Evolutionary conservation across 1,140 invertebrate species (phyloP), one percentile per base, ranked within the genome.

Genomic region (Elysia chlorotica): DNA sequence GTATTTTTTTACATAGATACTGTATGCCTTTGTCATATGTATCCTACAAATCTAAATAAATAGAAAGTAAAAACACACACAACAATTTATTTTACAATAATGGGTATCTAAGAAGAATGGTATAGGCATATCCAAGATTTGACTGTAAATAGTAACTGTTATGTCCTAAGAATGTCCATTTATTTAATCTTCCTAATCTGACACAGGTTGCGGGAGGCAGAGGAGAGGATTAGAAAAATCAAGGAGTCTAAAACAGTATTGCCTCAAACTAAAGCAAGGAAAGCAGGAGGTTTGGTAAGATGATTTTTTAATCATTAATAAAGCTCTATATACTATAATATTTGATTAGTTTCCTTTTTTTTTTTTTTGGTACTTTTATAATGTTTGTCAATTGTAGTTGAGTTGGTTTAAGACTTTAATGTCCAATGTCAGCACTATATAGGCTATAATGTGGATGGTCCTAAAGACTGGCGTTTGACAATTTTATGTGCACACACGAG

Each of bases 281-380:
- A 63, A 63, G 54, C 63, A 48, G 69, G 69, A 41, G 69, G 69
- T 2, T 48, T 71, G 69, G 69, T 71, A 30, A 63, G 69, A n/a
- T n/a, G n/a, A n/a, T n/a, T n/a, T n/a, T n/a, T n/a, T n/a, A n/a
- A n/a, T n/a, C n/a, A n/a, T n/a, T n/a, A n/a, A n/a, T n/a, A n/a
- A n/a, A n/a, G n/a, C n/a, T n/a, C n/a, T n/a, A n/a, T n/a, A n/a
- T n/a, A n/a, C n/a, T n/a, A n/a, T n/a, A n/a, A n/a, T n/a, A n/a
- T n/a, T n/a, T n/a, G n/a, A n/a, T n/a, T n/a, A n/a, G n/a, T n/a
- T n/a, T n/a, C n/a, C n/a, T n/a, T n/a, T n/a, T n/a, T n/a, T n/a
- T n/a, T n/a, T n/a, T n/a, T n/a, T n/a, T n/a, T n/a, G n/a, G n/a
- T n/a, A n/a, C n/a, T n/a, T n/a, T n/a, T n/a, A n/a, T n/a, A n/a